Percentiles rank a stretch among this genome's conserved stretches.
Conservation (phyloP, 2,113 vertebrate species). For the Cebus imitator region DNA sequence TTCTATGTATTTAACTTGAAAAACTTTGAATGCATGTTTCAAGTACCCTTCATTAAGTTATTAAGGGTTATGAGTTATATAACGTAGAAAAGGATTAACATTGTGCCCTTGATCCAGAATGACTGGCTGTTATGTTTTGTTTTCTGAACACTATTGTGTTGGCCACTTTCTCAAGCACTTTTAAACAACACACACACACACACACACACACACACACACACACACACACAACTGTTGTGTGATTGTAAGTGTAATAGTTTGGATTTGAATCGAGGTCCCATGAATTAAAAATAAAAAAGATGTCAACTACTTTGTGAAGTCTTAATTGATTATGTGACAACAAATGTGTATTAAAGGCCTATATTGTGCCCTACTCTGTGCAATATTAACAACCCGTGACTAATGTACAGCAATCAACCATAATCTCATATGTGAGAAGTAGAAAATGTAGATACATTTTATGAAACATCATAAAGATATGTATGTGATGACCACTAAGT, state of each 20-base stretch:
- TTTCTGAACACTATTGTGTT: neutral
- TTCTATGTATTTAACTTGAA: neutral
- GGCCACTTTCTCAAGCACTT: neutral
- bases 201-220: neutral
- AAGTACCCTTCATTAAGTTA: neutral
- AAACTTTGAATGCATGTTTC: neutral
- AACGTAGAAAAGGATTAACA: neutral
- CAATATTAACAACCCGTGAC: neutral
- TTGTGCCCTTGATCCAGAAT: fast-evolving
- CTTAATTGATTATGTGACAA: neutral
- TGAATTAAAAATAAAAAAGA: neutral
- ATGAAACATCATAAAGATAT: neutral
- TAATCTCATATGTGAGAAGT: neutral
- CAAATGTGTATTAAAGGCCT: neutral
- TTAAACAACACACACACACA: neutral
- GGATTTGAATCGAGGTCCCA: neutral
- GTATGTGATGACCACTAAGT: neutral
- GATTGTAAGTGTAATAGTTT: neutral
- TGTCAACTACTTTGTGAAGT: neutral
- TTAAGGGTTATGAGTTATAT: neutral
- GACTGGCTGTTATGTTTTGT: neutral
- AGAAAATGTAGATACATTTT: neutral
- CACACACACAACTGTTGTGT: neutral
- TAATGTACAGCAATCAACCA: neutral
- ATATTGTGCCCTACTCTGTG: neutral